Conservation (phyloP, 2,797 vertebrate genomes). For the Clarias laeviceps region DNA sequence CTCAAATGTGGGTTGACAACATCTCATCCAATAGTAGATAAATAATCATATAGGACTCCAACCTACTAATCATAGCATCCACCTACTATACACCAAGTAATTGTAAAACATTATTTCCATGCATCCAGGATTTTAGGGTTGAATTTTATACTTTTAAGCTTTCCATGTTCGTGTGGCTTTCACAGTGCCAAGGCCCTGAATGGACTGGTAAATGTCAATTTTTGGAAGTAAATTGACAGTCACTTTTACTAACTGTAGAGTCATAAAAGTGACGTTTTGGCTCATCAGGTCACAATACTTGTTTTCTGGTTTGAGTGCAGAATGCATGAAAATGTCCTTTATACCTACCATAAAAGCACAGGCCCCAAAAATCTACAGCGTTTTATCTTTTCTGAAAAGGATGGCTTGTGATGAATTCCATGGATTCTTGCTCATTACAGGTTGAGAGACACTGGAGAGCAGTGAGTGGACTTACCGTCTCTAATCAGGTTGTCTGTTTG, state of each 20-base stretch:
- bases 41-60: neutral
- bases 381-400: neutral
- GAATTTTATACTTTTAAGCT: neutral
- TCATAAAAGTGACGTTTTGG: neutral
- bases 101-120: neutral
- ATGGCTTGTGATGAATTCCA: neutral
- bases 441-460: neutral
- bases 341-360: neutral
- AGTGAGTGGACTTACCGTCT: neutral
- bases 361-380: neutral
- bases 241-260: neutral
- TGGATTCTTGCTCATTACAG: neutral
- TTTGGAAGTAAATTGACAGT: neutral
- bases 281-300: neutral
- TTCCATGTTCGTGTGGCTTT: neutral
- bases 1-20: neutral
- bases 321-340: neutral
- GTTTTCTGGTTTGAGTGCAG: neutral
- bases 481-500: slow-evolving; percentile 3
- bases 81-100: neutral
- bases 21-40: neutral
- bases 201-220: no score
- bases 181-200: no score
- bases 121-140: neutral
- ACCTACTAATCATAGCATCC: no score